A percentile compares a stretch with the other conserved stretches of the same genome.
Evolutionary conservation across 2,888 invertebrate species (phyloP).

Genomic region (Acanthosepion pharaonis): DNA sequence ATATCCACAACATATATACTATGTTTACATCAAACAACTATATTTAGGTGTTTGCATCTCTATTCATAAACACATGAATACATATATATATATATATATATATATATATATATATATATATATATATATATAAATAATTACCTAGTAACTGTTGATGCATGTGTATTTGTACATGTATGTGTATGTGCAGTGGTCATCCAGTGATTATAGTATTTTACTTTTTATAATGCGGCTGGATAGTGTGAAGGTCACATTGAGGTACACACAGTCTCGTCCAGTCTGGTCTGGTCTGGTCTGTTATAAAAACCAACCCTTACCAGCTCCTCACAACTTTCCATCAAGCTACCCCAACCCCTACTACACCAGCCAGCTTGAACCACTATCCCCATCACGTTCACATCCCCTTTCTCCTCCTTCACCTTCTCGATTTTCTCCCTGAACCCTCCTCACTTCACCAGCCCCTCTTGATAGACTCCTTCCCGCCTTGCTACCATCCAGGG

Average conservation of each 20-base stretch:
- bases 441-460: not conserved
- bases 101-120: not conserved
- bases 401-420: not conserved
- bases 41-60: no score
- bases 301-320: slow-evolving; percentile 12
- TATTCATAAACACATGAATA: not conserved
- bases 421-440: not conserved
- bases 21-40: no score
- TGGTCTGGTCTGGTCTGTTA: not conserved
- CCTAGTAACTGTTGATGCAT: not conserved
- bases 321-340: not conserved
- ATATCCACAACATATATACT: no score
- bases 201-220: not conserved
- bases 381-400: not conserved
- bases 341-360: not conserved
- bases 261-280: slow-evolving; percentile 10
- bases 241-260: slow-evolving; percentile 33
- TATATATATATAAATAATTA: no score
- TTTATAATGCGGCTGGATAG: not conserved
- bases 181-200: not conserved
- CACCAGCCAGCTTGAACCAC: not conserved
- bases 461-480: slow-evolving; percentile 33
- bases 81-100: not conserved
- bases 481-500: slow-evolving; percentile 10
- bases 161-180: not conserved